Conservation (phyloP, 2,113 vertebrate species). For the Anoura caudifer region DNA sequence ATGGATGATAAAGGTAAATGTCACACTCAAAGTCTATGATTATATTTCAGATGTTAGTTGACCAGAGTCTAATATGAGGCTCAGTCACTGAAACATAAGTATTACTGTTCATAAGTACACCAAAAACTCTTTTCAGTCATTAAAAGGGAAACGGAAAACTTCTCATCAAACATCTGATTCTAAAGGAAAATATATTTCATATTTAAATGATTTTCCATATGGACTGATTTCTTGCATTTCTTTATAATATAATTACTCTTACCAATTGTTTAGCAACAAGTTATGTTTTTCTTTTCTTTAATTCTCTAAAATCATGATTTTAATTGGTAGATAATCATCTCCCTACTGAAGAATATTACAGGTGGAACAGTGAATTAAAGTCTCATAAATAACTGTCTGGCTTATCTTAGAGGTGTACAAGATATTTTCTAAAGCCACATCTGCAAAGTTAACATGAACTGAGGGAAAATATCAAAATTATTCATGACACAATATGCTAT, state of each 20-base stretch:
- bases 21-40: not conserved
- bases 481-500: not conserved
- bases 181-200: not conserved
- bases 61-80: not conserved
- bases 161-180: not conserved
- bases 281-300: not conserved
- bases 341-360: not conserved
- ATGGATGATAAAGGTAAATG: not conserved
- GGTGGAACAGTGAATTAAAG: not conserved
- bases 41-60: not conserved
- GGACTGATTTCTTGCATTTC: not conserved
- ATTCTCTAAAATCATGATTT: slow-evolving; percentile 4
- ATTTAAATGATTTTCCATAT: not conserved
- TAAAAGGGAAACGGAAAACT: not conserved
- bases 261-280: not conserved
- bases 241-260: not conserved
- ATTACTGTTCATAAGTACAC: not conserved
- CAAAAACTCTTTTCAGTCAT: not conserved
- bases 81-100: not conserved
- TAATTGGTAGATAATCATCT: not conserved
- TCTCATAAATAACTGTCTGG: not conserved
- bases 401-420: not conserved
- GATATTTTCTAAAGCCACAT: slow-evolving; percentile 8
- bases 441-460: not conserved
- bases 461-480: not conserved